Evolutionary conservation across 2,797 vertebrate genomes (phyloP).

Genomic region (Pristis pectinata): DNA sequence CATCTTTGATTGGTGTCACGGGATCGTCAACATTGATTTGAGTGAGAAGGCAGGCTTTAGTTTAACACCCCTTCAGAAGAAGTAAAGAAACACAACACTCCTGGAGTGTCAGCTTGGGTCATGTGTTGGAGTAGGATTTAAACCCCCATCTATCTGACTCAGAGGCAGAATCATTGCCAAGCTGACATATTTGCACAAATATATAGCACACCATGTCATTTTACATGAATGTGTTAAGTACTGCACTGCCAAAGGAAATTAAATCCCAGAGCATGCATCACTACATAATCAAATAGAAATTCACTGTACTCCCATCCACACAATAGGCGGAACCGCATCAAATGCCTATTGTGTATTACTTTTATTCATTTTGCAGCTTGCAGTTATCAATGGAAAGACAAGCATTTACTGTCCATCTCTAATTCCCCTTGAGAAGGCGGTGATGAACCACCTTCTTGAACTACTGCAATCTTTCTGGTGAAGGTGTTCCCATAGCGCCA

Average conservation of each 20-base stretch:
- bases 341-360: no score
- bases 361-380: no score
- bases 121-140: neutral
- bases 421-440: no score
- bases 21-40: neutral
- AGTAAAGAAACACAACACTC: neutral
- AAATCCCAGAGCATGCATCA: neutral
- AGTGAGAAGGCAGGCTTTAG: neutral
- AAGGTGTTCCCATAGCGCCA: no score
- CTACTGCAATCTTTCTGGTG: no score
- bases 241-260: neutral
- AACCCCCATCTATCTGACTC: neutral
- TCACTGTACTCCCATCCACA: neutral
- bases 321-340: no score
- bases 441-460: no score
- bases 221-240: neutral
- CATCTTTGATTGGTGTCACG: neutral
- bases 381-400: no score
- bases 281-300: neutral
- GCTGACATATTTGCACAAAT: neutral
- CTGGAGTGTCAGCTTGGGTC: neutral
- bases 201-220: neutral
- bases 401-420: no score
- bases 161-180: neutral
- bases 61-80: neutral